Conservation (phyloP, 2,888 invertebrate species). For the Drosophila villosipedis region DNA sequence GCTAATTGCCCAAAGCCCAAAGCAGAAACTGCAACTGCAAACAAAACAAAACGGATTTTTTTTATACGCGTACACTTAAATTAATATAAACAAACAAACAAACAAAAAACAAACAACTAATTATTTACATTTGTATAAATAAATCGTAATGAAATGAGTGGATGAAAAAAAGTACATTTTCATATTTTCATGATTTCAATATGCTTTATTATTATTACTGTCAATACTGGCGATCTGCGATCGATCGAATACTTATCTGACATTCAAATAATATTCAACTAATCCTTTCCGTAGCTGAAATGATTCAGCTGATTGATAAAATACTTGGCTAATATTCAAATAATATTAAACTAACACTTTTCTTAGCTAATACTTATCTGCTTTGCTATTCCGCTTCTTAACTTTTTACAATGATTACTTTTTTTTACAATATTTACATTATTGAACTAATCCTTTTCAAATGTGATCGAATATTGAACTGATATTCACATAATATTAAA, state of each 20-base stretch:
- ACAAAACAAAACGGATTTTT: conserved; percentile 41
- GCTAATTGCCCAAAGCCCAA: conserved; percentile 81
- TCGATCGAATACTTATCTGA: background rate
- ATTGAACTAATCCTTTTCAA: no score
- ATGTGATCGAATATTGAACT: background rate
- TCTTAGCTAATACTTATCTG: no score
- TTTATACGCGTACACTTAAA: conserved; percentile 34
- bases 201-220: background rate
- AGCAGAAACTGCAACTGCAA: conserved; percentile 50
- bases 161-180: background rate
- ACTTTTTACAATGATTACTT: no score
- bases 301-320: no score
- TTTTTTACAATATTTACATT: no score
- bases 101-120: background rate
- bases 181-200: background rate
- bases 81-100: conserved; percentile 9
- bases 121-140: conserved; percentile 7
- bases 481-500: background rate
- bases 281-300: no score
- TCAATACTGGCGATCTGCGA: background rate
- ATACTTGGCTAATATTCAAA: no score
- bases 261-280: background rate
- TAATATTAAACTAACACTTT: no score
- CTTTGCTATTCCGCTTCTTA: no score
- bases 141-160: background rate